phyloP scores from a whole-genome alignment of 2,888 invertebrate genomes.

The Pegoplata infirma region DNA sequence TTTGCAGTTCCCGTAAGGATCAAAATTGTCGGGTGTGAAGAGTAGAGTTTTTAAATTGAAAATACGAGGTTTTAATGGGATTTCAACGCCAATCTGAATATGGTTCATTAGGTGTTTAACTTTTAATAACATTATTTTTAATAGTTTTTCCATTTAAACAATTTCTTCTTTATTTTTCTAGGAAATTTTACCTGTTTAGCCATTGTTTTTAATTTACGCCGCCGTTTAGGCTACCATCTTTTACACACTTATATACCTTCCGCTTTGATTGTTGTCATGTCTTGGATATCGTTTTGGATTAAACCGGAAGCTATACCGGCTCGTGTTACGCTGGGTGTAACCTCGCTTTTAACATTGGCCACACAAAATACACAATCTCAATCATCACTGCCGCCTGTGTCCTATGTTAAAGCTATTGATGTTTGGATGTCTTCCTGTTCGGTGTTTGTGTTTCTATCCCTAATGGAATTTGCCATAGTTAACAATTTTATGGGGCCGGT shows the following conservation, averaged over 20 bases:
- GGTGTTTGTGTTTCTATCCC: slow-evolving; percentile 92
- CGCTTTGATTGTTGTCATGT: slow-evolving; percentile 94
- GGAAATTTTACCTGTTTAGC: slow-evolving; percentile 95
- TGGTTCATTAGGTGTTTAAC: too few relatives aligned
- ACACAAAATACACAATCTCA: slow-evolving; percentile 96
- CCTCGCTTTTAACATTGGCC: slow-evolving; percentile 90
- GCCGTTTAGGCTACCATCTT: slow-evolving; percentile 92
- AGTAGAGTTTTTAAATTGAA: too few relatives aligned
- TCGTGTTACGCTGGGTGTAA: slow-evolving; percentile 91
- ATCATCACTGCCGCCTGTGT: slow-evolving; percentile 92
- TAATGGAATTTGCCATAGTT: slow-evolving; percentile 94
- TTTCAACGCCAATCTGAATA: too few relatives aligned
- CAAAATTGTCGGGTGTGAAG: too few relatives aligned
- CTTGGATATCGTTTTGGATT: slow-evolving; percentile 98
- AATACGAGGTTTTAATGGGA: too few relatives aligned
- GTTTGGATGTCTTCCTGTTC: slow-evolving; percentile 96
- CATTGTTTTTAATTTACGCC: slow-evolving; percentile 90
- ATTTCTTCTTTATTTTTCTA: too few relatives aligned
- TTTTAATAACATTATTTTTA: too few relatives aligned
- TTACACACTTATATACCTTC: slow-evolving; percentile 96
- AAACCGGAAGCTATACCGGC: slow-evolving; percentile 95
- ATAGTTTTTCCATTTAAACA: too few relatives aligned
- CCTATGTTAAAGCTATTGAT: slow-evolving; percentile 95
- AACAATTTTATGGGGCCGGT: slow-evolving; percentile 92
- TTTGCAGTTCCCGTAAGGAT: too few relatives aligned